A percentile compares a stretch with the other conserved stretches of the same genome.
Conservation (phyloP, 2,113 vertebrate genomes). For the Typhlomys cinereus region DNA sequence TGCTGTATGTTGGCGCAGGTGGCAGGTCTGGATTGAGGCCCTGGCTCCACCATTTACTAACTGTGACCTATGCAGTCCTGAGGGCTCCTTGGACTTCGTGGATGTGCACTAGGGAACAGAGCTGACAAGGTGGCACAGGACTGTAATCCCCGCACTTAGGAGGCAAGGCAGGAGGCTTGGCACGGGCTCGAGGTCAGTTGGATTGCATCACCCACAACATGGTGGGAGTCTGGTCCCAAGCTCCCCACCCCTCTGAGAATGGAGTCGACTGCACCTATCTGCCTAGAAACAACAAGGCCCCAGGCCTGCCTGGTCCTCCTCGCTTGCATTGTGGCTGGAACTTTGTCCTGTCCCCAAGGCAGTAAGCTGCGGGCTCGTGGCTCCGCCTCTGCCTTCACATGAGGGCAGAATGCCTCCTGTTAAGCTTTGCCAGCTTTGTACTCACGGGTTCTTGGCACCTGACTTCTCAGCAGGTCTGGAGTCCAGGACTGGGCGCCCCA, state of each 20-base stretch:
- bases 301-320: rapidly evolving
- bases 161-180: not conserved
- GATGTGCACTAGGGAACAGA: too few relatives aligned
- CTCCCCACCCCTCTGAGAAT: not conserved
- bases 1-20: not conserved
- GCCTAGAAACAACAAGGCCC: not conserved
- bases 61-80: not conserved
- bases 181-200: not conserved
- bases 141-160: not conserved
- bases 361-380: not conserved
- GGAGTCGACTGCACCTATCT: not conserved
- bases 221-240: not conserved
- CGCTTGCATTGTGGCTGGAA: rapidly evolving
- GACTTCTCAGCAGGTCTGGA: not conserved
- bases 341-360: not conserved
- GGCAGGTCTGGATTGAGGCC: not conserved
- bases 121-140: too few relatives aligned
- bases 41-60: not conserved
- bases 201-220: not conserved
- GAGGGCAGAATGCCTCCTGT: not conserved
- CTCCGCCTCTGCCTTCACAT: not conserved
- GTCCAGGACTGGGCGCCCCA: not conserved
- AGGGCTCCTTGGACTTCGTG: not conserved
- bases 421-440: not conserved
- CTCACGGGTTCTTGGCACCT: not conserved